Conservation (phyloP, 2,888 invertebrate species). For the Zaprionus lineosus region DNA sequence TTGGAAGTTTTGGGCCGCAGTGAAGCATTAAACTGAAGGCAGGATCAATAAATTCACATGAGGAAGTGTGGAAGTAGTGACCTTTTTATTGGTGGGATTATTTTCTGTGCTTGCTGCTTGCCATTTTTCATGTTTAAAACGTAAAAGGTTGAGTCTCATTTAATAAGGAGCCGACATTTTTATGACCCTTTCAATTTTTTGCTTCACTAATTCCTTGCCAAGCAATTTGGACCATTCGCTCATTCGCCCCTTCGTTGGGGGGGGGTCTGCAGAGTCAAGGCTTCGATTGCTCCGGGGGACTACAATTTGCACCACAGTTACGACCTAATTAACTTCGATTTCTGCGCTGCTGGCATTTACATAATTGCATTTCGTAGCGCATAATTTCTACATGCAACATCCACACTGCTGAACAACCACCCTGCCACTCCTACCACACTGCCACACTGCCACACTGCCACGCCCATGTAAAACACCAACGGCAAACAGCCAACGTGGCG, state of each 20-base stretch:
- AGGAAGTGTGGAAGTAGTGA: constrained; percentile 7
- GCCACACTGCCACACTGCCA: too few species aligned
- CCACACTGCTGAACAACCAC: too few species aligned
- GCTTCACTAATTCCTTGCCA: constrained; percentile 59
- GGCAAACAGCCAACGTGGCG: constrained; percentile 20
- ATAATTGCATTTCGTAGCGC: constrained; percentile 68
- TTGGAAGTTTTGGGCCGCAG: constrained; percentile 3
- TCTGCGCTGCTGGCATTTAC: constrained; percentile 67
- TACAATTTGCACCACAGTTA: constrained; percentile 63
- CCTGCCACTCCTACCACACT: too few species aligned
- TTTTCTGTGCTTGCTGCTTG: constrained; percentile 23
- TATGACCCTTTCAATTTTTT: constrained; percentile 56
- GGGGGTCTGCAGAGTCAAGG: constrained; percentile 3
- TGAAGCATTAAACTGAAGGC: constrained; percentile 22
- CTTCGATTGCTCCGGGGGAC: constrained; percentile 21
- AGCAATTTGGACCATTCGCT: constrained; percentile 46
- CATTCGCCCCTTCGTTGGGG: too few species aligned
- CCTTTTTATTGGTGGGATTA: constrained; percentile 15
- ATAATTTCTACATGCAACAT: constrained; percentile 56
- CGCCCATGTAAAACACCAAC: constrained; percentile 17
- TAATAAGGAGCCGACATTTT: constrained; percentile 55
- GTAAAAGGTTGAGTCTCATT: constrained; percentile 30
- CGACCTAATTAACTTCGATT: constrained; percentile 76
- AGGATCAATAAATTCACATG: constrained; percentile 39
- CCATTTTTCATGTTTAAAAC: constrained; percentile 36